These are phyloP conservation scores for Poecilobothrus nobilitatus DNA, from an alignment of 2,888 invertebrate genomes.

Conservation along the genomic window DNA sequence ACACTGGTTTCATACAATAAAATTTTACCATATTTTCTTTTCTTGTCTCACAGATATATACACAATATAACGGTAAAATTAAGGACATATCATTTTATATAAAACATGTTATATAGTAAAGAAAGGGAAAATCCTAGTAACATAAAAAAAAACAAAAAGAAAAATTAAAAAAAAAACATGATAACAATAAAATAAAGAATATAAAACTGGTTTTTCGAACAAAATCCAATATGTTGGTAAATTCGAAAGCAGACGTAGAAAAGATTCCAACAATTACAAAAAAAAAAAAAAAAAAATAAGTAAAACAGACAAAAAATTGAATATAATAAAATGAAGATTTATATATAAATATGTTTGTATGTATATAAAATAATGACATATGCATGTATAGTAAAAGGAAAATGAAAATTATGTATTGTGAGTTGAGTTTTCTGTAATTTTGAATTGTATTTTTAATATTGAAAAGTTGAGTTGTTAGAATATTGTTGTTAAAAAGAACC, in stretches of 20 bases:
- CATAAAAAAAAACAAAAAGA: background rate
- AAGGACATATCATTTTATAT: no score
- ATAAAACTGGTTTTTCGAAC: slow-evolving; percentile 2
- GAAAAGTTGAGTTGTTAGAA: background rate
- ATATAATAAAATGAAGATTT: slow-evolving; percentile 21
- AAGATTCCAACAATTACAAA: slow-evolving; percentile 13
- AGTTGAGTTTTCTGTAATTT: no score
- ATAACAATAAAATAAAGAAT: background rate
- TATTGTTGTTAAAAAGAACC: slow-evolving; percentile 3
- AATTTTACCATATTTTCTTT: no score
- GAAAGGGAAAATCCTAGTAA: background rate
- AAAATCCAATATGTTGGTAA: slow-evolving; percentile 39
- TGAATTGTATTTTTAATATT: no score
- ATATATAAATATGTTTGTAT: slow-evolving; percentile 19
- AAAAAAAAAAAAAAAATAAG: slow-evolving; percentile 23
- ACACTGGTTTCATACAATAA: no score
- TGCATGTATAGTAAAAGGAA: background rate
- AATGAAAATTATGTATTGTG: no score
- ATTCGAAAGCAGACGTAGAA: slow-evolving; percentile 39
- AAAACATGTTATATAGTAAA: background rate
- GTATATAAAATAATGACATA: slow-evolving; percentile 19
- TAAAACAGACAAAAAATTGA: no score
- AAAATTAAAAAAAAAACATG: background rate
- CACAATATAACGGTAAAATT: no score
- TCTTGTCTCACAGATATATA: no score